Evolutionary conservation across 2,888 invertebrate genomes (phyloP), one percentile per base, ranked within the genome.

Genomic region (Rhingia campestris): DNA sequence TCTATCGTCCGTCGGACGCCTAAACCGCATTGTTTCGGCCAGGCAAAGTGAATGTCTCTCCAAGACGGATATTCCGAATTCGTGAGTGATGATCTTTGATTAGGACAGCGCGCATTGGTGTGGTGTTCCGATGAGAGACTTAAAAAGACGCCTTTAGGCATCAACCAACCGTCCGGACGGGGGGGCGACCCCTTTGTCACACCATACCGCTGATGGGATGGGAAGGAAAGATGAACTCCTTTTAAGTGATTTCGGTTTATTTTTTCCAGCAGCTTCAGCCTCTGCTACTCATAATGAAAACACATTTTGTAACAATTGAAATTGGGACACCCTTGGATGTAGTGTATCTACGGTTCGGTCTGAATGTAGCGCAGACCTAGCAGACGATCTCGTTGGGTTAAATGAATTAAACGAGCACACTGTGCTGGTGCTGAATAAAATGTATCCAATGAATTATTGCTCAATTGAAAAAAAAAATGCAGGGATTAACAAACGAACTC

Each of bases 81-180:
- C 84, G 84, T 84, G 84, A 84, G 84, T 79, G 84, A 84, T 84
- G 84, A 84, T 84, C 84, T 84, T 74, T 79, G 84, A 84, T 84
- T 84, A 84, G 84, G 84, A 84, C 79, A 69, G 73, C 72, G 33
- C 41, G 53, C 43, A 47, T 32, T 53, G 41, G 30, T 43, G 67
- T 37, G 59, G 30, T 37, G 43, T 35, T 63, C 37, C 56, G 41
- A 58, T 58, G 66, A 67, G 53, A 67, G 59, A 53, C 39, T 14
- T 22, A 33, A 39, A 32, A 33, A 59, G 41, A 41, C 59, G 14
- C 49, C 61, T 58, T n/a, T n/a, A 5, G 53, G 70, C 45, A 41
- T 39, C 30, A 54, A 35, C 30, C 37, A 45, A 35, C 47, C 66
- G 49, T 43, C 59, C 45, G 22, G 6, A 45, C 70, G 75, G 49